phyloP scores from a whole-genome alignment of 2,888 invertebrate species.

The Sphaeridia pumilis region DNA sequence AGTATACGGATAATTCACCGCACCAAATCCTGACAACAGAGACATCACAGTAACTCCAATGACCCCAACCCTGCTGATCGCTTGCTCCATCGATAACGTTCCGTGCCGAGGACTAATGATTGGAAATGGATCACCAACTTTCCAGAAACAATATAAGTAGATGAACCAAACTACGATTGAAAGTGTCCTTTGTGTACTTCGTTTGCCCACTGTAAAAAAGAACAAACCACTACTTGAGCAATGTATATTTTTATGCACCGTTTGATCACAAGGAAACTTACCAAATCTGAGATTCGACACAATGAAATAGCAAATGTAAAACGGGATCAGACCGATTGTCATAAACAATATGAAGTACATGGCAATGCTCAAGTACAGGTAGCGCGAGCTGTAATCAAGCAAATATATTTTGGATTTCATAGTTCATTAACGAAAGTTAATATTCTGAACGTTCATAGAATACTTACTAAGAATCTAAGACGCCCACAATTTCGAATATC shows the following conservation, averaged over 20 bases:
- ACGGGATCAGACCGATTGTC: constrained; percentile 90
- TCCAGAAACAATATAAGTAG: constrained; percentile 95
- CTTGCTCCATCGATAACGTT: constrained; percentile 74
- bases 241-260: too few relatives aligned
- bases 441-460: too few relatives aligned
- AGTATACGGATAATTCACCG: constrained; percentile 97
- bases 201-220: constrained; percentile 13
- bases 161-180: constrained; percentile 76
- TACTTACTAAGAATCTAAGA: constrained; percentile 76
- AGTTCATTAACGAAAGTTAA: background rate
- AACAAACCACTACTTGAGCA: too few relatives aligned
- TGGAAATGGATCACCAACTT: constrained; percentile 97
- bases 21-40: constrained; percentile 95
- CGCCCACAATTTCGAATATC: constrained; percentile 95
- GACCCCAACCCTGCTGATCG: constrained; percentile 93
- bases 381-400: constrained; percentile 73
- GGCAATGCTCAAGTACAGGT: constrained; percentile 89
- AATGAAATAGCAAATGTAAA: constrained; percentile 90
- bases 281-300: constrained; percentile 78
- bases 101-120: constrained; percentile 93
- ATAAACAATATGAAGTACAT: constrained; percentile 81
- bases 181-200: constrained; percentile 40
- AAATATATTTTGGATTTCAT: background rate
- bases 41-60: constrained; percentile 99
- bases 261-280: too few relatives aligned